A percentile compares a stretch with the other conserved stretches of the same genome.
phyloP scores from a whole-genome alignment of 2,888 invertebrate species.

The Microchrysa polita region DNA sequence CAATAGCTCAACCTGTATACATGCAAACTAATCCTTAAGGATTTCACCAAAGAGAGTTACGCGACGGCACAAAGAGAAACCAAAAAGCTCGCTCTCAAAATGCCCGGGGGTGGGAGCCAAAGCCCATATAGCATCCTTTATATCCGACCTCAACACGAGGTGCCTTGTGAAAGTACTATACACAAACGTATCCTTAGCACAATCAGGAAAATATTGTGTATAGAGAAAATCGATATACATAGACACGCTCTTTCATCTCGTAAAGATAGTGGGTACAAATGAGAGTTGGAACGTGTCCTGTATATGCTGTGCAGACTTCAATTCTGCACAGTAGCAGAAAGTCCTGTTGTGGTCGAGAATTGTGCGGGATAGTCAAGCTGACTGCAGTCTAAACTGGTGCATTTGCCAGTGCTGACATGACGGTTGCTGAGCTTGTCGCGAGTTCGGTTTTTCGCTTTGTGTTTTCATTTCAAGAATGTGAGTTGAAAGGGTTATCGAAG shows the following conservation, averaged over 20 bases:
- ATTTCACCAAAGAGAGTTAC: neutral
- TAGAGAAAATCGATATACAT: constrained; percentile 41
- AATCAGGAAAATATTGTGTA: constrained; percentile 17
- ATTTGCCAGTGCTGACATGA: constrained; percentile 44
- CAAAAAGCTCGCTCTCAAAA: constrained; percentile 23
- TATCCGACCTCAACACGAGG: constrained; percentile 20
- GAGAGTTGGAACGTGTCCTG: neutral
- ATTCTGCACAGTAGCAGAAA: constrained; percentile 15
- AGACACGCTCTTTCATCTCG: constrained; percentile 28
- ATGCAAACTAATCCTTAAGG: no score
- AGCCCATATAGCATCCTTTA: constrained; percentile 31
- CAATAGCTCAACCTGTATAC: no score
- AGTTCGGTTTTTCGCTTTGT: neutral
- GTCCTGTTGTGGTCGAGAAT: constrained; percentile 26
- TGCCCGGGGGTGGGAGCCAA: no score
- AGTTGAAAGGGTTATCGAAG: neutral
- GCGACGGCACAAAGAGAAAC: neutral
- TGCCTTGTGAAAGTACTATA: constrained; percentile 26
- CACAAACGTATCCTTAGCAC: constrained; percentile 11
- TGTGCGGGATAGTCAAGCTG: constrained; percentile 2
- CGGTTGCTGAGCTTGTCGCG: constrained; percentile 26
- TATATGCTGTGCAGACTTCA: no score
- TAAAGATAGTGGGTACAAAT: constrained; percentile 25
- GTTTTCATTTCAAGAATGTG: neutral
- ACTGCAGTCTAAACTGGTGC: constrained; percentile 31